phyloP scores from a whole-genome alignment of 64 coral and sea anemone genomes.

The Platygyra sinensis region DNA sequence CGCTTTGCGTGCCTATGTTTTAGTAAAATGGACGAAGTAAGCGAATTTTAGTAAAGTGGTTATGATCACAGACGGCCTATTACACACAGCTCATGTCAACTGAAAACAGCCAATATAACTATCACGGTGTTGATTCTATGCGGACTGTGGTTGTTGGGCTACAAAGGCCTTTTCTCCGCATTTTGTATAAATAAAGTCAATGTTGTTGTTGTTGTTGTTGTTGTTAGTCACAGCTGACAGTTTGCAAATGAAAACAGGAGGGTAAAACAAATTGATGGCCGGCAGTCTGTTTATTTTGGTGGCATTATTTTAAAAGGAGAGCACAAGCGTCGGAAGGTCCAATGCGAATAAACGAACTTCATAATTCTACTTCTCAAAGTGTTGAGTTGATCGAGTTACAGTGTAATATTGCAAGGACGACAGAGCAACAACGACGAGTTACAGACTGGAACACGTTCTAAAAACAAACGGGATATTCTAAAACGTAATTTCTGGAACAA shows the following conservation, averaged over 20 bases:
- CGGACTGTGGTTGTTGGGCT: neutral
- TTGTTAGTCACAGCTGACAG: neutral
- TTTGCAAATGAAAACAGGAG: conserved; percentile 33
- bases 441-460: neutral
- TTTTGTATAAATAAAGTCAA: too few relatives aligned
- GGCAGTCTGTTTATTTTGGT: neutral
- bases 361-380: neutral
- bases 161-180: too few relatives aligned
- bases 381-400: conserved; percentile 12
- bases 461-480: too few relatives aligned
- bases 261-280: neutral
- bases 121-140: neutral
- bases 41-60: too few relatives aligned
- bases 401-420: neutral
- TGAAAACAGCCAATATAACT: neutral
- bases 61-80: too few relatives aligned
- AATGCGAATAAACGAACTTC: neutral
- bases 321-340: neutral
- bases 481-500: too few relatives aligned
- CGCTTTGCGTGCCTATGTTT: too few relatives aligned
- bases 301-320: neutral
- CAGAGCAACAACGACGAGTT: neutral
- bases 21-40: too few relatives aligned
- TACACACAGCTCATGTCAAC: neutral
- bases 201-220: too few relatives aligned